Evolutionary conservation across 2,113 vertebrate species (phyloP), one percentile per base, ranked within the genome.

Genomic region (Carettochelys insculpta): DNA sequence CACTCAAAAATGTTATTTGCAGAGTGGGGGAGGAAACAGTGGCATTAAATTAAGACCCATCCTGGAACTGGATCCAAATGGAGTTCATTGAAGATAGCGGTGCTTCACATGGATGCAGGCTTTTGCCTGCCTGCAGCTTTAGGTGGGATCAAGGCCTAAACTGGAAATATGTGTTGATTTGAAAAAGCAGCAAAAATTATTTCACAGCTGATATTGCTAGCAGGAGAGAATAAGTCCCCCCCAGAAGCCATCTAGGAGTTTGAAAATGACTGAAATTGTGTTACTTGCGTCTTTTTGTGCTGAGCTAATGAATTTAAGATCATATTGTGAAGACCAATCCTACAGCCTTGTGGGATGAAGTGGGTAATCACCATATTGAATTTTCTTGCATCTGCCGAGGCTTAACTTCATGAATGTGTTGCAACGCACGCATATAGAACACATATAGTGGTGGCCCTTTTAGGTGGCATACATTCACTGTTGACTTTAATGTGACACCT

Each of bases 401-500:
- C 93, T 92, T 91, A 88, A 84, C 81, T 91, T 90, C 83, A 75
- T 6, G 0, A 47, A 16, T 19, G 51, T 41, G 82, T 86, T 50
- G 41, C 41, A 4, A 5, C 14, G 17, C 1, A 7, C 16, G 0
- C 22, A 13, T 34, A 68, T 38, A 11, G 17, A 0, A 7, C 16
- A 0, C 22, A 13, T 34, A 68, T 38, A 11, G 17, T 68, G 61
- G 34, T 22, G 19, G 61, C 38, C 61, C n/a, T 68, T n/a, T 68
- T 68, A 68, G n/a, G 61, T 38, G n/a, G 61, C n/a, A 68, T n/a
- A 22, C 9, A 51, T 85, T 87, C 0, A 1, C 54, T 84, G 58
- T 93, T 90, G 45, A 8, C 31, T 50, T 82, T 8, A 17, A 34
- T 4, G 20, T 77, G 38, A 78, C 1, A 0, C 41, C 86, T 80